These are phyloP conservation scores for Pelochelys cantorii DNA, from an alignment of 2,797 vertebrate genomes.

Conservation along the genomic window DNA sequence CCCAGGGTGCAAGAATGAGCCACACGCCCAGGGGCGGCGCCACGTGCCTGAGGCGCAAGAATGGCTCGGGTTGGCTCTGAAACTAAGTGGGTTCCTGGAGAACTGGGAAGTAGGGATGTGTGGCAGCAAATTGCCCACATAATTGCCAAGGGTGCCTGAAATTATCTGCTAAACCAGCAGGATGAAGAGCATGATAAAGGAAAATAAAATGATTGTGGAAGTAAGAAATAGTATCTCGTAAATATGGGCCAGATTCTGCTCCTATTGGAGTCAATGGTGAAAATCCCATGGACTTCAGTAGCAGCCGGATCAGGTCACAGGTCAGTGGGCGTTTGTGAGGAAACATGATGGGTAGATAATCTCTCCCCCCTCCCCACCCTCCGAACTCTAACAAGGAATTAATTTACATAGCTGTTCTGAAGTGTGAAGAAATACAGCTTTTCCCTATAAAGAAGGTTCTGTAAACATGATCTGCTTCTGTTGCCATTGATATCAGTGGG, in stretches of 20 bases:
- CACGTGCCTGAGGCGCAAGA: no score
- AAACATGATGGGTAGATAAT: not conserved
- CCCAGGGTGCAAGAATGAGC: no score
- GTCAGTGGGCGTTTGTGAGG: not conserved
- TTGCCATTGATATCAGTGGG: not conserved
- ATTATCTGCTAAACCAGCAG: not conserved
- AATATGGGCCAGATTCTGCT: not conserved
- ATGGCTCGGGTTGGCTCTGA: no score
- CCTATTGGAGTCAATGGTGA: no score
- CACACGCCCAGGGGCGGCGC: no score
- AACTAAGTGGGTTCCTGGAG: not conserved
- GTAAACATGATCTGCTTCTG: not conserved
- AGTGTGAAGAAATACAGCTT: not conserved
- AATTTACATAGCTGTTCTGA: not conserved
- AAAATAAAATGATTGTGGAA: not conserved
- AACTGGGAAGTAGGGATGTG: accelerated
- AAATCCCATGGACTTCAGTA: not conserved
- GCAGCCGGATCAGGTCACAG: not conserved
- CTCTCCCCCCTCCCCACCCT: not conserved
- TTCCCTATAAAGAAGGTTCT: not conserved
- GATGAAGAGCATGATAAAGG: not conserved
- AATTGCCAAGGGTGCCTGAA: not conserved
- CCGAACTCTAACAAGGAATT: not conserved
- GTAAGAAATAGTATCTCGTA: not conserved
- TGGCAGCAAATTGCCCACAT: not conserved